A percentile compares a stretch with the other conserved stretches of the same genome.
Evolutionary conservation across 2,888 invertebrate species (phyloP).

Genomic region (Oithona nana): DNA sequence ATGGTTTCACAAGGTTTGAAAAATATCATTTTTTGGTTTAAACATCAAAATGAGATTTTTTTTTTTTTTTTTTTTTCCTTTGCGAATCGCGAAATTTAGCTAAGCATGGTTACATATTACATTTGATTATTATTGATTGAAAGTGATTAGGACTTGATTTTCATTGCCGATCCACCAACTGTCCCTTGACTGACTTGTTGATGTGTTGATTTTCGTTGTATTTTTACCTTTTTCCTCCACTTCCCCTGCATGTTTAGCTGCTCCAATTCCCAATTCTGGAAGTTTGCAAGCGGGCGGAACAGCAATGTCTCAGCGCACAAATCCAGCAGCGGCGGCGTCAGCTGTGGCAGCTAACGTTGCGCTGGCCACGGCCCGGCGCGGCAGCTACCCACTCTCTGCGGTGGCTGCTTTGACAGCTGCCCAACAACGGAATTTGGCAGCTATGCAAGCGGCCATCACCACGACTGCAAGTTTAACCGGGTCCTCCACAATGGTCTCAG

Average conservation of each 20-base stretch:
- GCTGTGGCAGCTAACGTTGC: neutral
- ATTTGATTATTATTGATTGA: no score
- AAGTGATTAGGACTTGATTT: no score
- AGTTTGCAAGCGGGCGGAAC: neutral
- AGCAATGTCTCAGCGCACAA: neutral
- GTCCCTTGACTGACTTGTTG: no score
- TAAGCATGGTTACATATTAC: no score
- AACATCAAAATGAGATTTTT: no score
- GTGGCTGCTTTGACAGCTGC: neutral
- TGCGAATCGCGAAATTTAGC: no score
- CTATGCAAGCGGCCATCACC: neutral
- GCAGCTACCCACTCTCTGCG: neutral
- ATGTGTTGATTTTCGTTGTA: no score
- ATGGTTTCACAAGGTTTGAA: no score
- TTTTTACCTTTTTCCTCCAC: no score
- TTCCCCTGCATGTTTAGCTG: constrained; percentile 6
- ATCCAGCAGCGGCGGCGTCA: neutral
- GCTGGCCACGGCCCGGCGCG: neutral
- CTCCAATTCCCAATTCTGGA: neutral
- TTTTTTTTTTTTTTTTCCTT: no score
- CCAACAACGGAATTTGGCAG: neutral
- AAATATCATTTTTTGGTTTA: no score
- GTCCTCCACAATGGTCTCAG: neutral
- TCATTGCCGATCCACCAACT: no score
- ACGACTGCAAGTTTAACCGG: neutral